Evolutionary conservation across 2,797 vertebrate species (phyloP).

Genomic region (Premnoplex brunnescens): DNA sequence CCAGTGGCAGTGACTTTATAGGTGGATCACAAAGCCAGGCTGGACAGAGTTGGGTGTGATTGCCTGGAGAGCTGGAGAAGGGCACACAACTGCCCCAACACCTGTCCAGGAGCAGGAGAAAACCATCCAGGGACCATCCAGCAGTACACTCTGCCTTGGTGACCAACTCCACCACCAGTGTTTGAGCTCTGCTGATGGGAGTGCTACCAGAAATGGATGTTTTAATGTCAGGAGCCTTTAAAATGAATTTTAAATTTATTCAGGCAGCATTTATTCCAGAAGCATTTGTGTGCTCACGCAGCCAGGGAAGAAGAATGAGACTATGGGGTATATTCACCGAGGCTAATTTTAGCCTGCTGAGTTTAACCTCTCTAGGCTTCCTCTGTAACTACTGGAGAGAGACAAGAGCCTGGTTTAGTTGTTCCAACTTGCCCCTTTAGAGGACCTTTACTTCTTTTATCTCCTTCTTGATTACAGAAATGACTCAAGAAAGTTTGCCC

Average conservation of each 20-base stretch:
- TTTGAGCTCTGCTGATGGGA: not conserved
- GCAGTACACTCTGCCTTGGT: rapidly evolving
- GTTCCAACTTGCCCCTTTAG: not conserved
- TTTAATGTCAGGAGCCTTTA: not conserved
- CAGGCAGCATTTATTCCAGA: not conserved
- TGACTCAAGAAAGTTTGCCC: not conserved
- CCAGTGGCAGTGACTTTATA: not conserved
- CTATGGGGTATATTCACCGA: not conserved
- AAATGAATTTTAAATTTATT: not conserved
- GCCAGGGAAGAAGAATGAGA: not conserved
- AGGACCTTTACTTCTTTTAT: not conserved
- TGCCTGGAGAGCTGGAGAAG: not conserved
- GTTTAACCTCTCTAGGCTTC: not conserved
- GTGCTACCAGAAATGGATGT: not conserved
- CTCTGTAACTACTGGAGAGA: not conserved
- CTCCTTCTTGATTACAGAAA: not conserved
- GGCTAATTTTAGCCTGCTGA: not conserved
- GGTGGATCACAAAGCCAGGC: not conserved
- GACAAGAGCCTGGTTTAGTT: not conserved
- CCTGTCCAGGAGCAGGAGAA: not conserved
- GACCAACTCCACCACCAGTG: not conserved
- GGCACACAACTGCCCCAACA: not conserved
- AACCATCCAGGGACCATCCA: not conserved
- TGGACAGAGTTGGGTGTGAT: not conserved
- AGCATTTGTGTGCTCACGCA: not conserved